Evolutionary conservation across 2,888 invertebrate genomes (phyloP).

Genomic region (Helicoverpa assulta): DNA sequence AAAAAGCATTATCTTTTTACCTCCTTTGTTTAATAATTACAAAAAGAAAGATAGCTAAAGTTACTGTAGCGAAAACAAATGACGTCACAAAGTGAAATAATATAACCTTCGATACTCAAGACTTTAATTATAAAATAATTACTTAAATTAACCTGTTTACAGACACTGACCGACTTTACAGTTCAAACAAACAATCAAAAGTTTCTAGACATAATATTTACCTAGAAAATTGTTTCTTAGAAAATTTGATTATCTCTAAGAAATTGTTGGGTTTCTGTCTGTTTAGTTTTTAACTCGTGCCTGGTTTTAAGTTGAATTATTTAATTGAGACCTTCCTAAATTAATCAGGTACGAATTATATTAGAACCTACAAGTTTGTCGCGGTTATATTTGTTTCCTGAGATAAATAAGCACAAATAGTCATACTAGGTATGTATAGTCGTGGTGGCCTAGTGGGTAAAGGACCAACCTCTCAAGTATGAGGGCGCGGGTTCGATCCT

Average conservation of each 20-base stretch:
- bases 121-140: not conserved
- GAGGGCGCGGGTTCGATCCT: too few relatives aligned
- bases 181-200: slow-evolving; percentile 15
- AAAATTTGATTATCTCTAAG: slow-evolving; percentile 40
- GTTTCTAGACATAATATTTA: slow-evolving; percentile 27
- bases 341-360: too few relatives aligned
- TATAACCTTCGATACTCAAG: not conserved
- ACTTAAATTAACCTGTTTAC: slow-evolving; percentile 16
- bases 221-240: slow-evolving; percentile 23
- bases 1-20: too few relatives aligned
- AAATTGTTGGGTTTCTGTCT: slow-evolving; percentile 4
- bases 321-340: not conserved
- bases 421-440: too few relatives aligned
- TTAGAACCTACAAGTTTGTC: too few relatives aligned
- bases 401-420: too few relatives aligned
- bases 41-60: too few relatives aligned
- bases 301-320: not conserved
- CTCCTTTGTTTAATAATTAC: too few relatives aligned
- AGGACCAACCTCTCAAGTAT: too few relatives aligned
- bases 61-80: not conserved
- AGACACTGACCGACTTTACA: not conserved
- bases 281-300: not conserved
- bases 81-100: not conserved
- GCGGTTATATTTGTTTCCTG: too few relatives aligned
- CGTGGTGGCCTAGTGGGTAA: too few relatives aligned